Conservation (phyloP, 2,113 vertebrate genomes). For the Equus quagga region DNA sequence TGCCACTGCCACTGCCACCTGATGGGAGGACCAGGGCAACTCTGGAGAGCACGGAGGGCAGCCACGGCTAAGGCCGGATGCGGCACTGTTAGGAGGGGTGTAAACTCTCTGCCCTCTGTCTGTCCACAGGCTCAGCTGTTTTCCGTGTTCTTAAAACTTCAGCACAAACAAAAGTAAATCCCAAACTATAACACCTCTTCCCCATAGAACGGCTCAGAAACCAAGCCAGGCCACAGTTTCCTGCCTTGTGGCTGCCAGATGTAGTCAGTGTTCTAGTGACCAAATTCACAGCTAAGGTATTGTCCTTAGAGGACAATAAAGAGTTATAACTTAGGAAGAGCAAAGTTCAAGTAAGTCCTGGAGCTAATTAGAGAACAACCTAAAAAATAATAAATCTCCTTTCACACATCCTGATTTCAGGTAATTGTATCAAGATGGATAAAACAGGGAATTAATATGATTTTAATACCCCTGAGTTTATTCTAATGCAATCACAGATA, state of each 20-base stretch:
- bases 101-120: neutral
- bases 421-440: neutral
- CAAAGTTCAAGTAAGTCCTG: slow-evolving; percentile 21
- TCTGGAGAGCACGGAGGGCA: neutral
- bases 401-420: slow-evolving; percentile 24
- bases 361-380: neutral
- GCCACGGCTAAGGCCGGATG: neutral
- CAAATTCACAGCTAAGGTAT: neutral
- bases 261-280: neutral
- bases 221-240: neutral
- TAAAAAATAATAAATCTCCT: neutral
- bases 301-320: slow-evolving; percentile 33
- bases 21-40: neutral
- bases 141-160: neutral
- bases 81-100: neutral
- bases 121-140: neutral
- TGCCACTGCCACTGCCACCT: neutral
- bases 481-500: slow-evolving; percentile 54
- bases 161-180: neutral
- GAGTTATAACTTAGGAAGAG: neutral
- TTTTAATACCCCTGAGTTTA: slow-evolving; percentile 44
- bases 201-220: neutral
- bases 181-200: neutral
- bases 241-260: neutral
- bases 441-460: slow-evolving; percentile 21